These are phyloP conservation scores for Aurelia sp. DNA, from an alignment of 30 jellyfish, hydroid and myxozoan species.

Conservation along the genomic window DNA sequence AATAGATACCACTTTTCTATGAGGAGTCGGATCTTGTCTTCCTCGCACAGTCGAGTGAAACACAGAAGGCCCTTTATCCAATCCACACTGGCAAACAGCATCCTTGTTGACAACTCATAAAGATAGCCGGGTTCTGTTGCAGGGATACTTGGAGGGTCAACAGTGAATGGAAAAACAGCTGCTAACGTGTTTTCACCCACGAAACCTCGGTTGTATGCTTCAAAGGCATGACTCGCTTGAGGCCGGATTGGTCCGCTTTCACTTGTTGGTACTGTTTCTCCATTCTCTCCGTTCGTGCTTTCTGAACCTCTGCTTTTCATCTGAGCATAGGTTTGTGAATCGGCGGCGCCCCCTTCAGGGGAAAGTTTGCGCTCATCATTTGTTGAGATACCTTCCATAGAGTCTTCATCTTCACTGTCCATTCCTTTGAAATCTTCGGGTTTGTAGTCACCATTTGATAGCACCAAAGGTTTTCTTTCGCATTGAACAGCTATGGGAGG, in stretches of 20 bases:
- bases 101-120: conserved; percentile 92
- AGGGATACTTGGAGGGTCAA: conserved; percentile 92
- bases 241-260: conserved; percentile 76
- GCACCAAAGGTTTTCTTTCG: conserved; percentile 91
- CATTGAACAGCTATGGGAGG: conserved; percentile 91
- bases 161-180: conserved; percentile 61
- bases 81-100: conserved; percentile 94
- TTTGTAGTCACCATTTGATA: conserved; percentile 59
- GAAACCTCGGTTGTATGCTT: conserved; percentile 58
- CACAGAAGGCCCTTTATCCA: conserved; percentile 91
- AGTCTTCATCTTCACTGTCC: conserved; percentile 48
- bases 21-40: conserved; percentile 80
- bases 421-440: conserved; percentile 25
- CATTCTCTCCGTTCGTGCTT: conserved; percentile 12
- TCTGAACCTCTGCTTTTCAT: conserved; percentile 18
- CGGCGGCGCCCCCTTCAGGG: neutral
- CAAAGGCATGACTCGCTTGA: conserved; percentile 58
- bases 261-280: conserved; percentile 9
- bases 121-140: conserved; percentile 95
- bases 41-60: conserved; percentile 84
- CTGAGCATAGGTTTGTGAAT: conserved; percentile 3
- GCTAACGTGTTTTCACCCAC: conserved; percentile 40
- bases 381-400: conserved; percentile 3
- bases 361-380: conserved; percentile 25
- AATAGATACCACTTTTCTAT: conserved; percentile 91